Percentiles rank a stretch among this genome's conserved stretches.
Evolutionary conservation across 2,888 invertebrate genomes (phyloP).

Genomic region (Idaea biselata): DNA sequence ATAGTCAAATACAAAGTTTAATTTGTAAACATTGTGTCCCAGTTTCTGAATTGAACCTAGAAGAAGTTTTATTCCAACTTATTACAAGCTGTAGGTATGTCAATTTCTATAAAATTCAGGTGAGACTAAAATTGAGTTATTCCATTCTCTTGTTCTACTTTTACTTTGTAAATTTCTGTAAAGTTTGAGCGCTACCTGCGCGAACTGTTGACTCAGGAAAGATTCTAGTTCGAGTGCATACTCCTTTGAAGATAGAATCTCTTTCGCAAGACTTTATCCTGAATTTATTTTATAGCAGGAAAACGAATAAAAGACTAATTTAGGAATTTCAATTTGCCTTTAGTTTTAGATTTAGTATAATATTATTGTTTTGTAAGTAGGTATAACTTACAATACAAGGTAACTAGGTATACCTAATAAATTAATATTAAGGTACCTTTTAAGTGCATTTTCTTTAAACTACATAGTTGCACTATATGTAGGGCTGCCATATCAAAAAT

Average conservation of each 20-base stretch:
- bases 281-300: background rate
- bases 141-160: conserved; percentile 19
- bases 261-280: background rate
- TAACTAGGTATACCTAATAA: too few relatives aligned
- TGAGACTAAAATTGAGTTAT: conserved; percentile 24
- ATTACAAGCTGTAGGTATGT: conserved; percentile 2
- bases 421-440: too few relatives aligned
- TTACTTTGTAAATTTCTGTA: conserved; percentile 17
- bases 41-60: background rate
- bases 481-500: too few relatives aligned
- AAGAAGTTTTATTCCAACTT: background rate
- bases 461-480: too few relatives aligned
- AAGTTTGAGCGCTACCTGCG: conserved; percentile 16
- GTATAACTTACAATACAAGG: too few relatives aligned
- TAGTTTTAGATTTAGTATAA: too few relatives aligned
- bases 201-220: conserved; percentile 14
- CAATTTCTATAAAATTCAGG: conserved; percentile 21
- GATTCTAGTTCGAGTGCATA: conserved; percentile 8
- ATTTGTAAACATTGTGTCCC: background rate
- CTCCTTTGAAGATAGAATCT: background rate
- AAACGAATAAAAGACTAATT: background rate
- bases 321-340: too few relatives aligned
- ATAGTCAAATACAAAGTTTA: background rate
- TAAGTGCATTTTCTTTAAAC: too few relatives aligned
- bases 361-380: too few relatives aligned